Percentiles rank a stretch among this genome's conserved stretches.
Evolutionary conservation across 2,888 invertebrate species (phyloP).

Genomic region (Scrobipalpa costella): DNA sequence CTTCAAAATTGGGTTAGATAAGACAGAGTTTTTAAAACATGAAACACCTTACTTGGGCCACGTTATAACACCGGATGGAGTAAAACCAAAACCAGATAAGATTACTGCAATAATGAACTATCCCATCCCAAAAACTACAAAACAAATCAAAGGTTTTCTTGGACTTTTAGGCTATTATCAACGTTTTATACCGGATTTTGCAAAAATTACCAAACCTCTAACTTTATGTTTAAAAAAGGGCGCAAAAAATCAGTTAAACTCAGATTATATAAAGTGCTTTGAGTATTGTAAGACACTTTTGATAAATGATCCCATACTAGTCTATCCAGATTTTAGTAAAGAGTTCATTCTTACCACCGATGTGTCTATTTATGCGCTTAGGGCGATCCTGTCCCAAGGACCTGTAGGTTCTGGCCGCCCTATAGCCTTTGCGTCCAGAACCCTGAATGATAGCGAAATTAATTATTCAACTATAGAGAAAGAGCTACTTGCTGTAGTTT

Average conservation of each 20-base stretch:
- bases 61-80: conserved; percentile 37
- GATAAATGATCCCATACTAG: conserved; percentile 31
- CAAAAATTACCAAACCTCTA: conserved; percentile 33
- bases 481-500: conserved; percentile 29
- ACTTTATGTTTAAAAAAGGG: conserved; percentile 32
- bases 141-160: conserved; percentile 40
- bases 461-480: conserved; percentile 37
- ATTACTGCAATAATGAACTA: conserved; percentile 38
- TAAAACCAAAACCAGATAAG: conserved; percentile 42
- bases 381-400: conserved; percentile 34
- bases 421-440: conserved; percentile 39
- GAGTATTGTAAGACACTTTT: conserved; percentile 35
- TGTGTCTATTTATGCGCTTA: conserved; percentile 30
- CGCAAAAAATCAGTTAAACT: conserved; percentile 22
- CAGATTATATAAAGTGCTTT: conserved; percentile 31
- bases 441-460: conserved; percentile 33
- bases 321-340: background rate
- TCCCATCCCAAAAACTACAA: conserved; percentile 40
- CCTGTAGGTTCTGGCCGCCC: conserved; percentile 30
- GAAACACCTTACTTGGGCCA: conserved; percentile 37
- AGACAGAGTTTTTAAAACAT: conserved; percentile 31
- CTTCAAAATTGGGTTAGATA: conserved; percentile 27
- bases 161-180: conserved; percentile 42
- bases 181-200: conserved; percentile 42
- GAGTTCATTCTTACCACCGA: conserved; percentile 27